Evolutionary conservation across 2,113 vertebrate species (phyloP).

Genomic region (Eulemur macaco): DNA sequence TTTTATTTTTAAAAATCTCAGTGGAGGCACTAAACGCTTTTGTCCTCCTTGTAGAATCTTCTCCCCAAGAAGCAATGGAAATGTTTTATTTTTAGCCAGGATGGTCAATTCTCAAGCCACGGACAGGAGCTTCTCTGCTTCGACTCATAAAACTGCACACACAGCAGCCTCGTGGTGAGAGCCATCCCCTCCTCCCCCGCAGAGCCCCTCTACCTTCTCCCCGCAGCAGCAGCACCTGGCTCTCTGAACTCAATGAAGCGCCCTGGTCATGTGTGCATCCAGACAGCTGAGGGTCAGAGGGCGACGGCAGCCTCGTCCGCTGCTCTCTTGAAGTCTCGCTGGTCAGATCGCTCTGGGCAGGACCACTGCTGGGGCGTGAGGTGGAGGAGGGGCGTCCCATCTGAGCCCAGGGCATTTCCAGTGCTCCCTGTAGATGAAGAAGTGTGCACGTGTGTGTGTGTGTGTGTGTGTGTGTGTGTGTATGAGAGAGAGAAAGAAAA

Average conservation of each 20-base stretch:
- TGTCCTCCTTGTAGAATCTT: background rate
- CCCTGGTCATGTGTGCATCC: background rate
- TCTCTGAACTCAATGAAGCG: background rate
- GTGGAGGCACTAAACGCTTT: background rate
- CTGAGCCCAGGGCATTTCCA: background rate
- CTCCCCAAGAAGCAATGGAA: background rate
- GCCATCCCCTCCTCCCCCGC: too few relatives aligned
- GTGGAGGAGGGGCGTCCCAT: background rate
- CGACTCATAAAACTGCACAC: background rate
- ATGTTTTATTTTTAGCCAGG: background rate
- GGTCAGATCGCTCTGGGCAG: background rate
- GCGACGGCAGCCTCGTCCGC: fast-evolving
- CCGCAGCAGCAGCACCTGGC: background rate
- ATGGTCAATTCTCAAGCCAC: background rate
- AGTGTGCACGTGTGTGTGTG: background rate
- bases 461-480: background rate
- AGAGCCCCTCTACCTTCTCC: background rate
- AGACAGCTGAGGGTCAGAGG: background rate
- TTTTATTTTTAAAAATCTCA: background rate
- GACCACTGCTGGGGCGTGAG: fast-evolving
- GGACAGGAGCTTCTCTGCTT: background rate
- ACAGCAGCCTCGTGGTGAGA: background rate
- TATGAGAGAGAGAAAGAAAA: background rate
- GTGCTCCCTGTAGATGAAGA: background rate
- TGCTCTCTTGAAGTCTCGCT: conserved; percentile 30